Evolutionary conservation across 2,797 vertebrate species (phyloP).

Genomic region (Garrulus glandarius): DNA sequence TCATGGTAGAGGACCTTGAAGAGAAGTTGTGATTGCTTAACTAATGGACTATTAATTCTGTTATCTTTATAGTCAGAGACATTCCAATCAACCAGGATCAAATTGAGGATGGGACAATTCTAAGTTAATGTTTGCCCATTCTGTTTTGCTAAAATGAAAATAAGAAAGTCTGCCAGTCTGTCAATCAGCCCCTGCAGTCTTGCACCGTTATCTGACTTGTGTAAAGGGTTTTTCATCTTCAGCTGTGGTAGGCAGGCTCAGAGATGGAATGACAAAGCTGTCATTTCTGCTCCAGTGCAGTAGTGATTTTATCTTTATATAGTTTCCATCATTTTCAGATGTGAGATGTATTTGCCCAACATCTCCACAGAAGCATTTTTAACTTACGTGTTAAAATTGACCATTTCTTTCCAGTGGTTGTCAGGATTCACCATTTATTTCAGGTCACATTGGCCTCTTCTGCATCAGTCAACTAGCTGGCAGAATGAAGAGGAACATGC

Average conservation of each 20-base stretch:
- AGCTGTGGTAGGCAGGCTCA: neutral
- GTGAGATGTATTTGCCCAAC: neutral
- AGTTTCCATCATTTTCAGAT: neutral
- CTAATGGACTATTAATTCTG: neutral
- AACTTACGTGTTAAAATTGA: neutral
- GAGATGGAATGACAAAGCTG: neutral
- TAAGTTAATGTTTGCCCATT: neutral
- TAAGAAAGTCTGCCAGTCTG: neutral
- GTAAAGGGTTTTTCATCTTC: neutral
- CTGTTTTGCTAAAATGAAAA: slow-evolving; percentile 4
- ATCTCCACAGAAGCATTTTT: neutral
- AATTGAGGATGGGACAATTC: neutral
- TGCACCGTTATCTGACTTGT: neutral
- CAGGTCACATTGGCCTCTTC: neutral
- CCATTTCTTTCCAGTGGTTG: neutral
- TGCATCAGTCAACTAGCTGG: neutral
- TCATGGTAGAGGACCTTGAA: neutral
- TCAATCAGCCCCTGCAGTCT: neutral
- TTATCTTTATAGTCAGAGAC: slow-evolving; percentile 8
- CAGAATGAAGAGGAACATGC: neutral
- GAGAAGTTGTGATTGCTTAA: neutral
- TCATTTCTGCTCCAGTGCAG: neutral
- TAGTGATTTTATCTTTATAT: neutral
- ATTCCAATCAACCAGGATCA: neutral
- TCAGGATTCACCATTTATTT: neutral